Conservation (phyloP, 1,140 invertebrate species). For the Diachasma alloeum region DNA sequence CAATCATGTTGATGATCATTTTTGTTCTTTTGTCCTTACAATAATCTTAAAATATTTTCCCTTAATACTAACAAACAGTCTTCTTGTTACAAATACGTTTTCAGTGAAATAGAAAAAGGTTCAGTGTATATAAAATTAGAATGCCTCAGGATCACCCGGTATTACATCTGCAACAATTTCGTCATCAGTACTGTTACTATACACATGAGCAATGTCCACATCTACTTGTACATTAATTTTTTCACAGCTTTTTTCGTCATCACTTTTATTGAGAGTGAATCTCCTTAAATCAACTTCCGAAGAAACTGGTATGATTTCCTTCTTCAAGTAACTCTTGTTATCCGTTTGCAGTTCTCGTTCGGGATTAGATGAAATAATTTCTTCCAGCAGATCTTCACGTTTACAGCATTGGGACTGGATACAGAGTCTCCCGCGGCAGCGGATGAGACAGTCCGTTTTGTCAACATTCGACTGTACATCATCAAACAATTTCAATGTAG, state of each 20-base stretch:
- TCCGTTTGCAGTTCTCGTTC: slow-evolving; percentile 11
- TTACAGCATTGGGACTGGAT: slow-evolving; percentile 54
- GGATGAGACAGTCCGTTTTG: slow-evolving; percentile 51
- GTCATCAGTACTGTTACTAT: neutral
- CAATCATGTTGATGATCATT: too few species aligned
- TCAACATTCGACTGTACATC: slow-evolving; percentile 48
- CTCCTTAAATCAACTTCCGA: slow-evolving; percentile 38
- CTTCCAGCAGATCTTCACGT: slow-evolving; percentile 39
- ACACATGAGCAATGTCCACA: slow-evolving; percentile 17
- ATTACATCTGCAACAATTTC: neutral
- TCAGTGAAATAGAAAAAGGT: neutral
- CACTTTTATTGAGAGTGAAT: slow-evolving; percentile 31
- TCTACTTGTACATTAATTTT: slow-evolving; percentile 25
- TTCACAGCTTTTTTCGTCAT: neutral
- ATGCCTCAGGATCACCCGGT: neutral
- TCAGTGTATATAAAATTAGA: neutral
- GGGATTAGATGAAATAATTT: slow-evolving; percentile 18
- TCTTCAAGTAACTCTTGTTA: slow-evolving; percentile 39
- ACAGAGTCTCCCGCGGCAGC: slow-evolving; percentile 52
- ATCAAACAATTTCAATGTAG: slow-evolving; percentile 23
- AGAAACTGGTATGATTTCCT: slow-evolving; percentile 37
- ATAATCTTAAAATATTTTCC: neutral
- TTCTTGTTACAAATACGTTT: slow-evolving; percentile 28
- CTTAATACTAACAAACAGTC: slow-evolving; percentile 43
- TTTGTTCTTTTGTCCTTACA: too few species aligned